Evolutionary conservation across 2,888 invertebrate species (phyloP).

Genomic region (Drosophila putrida): DNA sequence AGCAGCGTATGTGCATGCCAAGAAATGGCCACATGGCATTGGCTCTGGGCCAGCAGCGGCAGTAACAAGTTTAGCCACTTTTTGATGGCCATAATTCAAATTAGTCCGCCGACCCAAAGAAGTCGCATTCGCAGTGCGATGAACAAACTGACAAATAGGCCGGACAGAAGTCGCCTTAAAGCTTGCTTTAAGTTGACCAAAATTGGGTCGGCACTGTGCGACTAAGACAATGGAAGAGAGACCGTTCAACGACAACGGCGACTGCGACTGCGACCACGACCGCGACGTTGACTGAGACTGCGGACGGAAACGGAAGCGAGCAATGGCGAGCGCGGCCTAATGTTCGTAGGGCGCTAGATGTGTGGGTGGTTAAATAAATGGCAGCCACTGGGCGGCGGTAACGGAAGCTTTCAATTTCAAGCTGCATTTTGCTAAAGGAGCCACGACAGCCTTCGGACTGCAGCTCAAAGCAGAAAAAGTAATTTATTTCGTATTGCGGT

Average conservation of each 20-base stretch:
- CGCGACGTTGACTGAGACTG: slow-evolving; percentile 2
- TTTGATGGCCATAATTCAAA: slow-evolving; percentile 78
- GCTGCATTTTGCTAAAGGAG: slow-evolving; percentile 64
- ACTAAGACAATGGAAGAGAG: slow-evolving; percentile 45
- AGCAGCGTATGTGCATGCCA: slow-evolving; percentile 55
- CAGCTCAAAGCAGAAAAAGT: slow-evolving; percentile 79
- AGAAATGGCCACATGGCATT: slow-evolving; percentile 47
- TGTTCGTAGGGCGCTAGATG: slow-evolving; percentile 49
- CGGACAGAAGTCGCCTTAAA: slow-evolving; percentile 59
- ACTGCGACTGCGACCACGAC: slow-evolving; percentile 7
- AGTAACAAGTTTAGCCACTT: slow-evolving; percentile 73
- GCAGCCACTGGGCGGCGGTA: slow-evolving; percentile 54
- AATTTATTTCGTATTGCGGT: slow-evolving; percentile 81
- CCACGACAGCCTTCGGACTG: slow-evolving; percentile 62
- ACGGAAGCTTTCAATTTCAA: slow-evolving; percentile 80
- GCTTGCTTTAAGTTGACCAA: slow-evolving; percentile 63
- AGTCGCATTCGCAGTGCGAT: slow-evolving; percentile 6
- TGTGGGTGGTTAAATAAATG: slow-evolving; percentile 53
- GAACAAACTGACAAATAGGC: slow-evolving; percentile 66
- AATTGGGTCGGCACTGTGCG: slow-evolving; percentile 44
- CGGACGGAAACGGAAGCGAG: slow-evolving; percentile 72
- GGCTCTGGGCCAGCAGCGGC: slow-evolving; percentile 59
- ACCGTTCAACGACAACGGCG: slow-evolving; percentile 15
- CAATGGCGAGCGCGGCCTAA: slow-evolving; percentile 75
- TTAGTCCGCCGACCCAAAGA: slow-evolving; percentile 51